Evolutionary conservation across 92 coral and sea anemone species (phyloP), one percentile per base, ranked within the genome.

Genomic region (Phenganax marumi): DNA sequence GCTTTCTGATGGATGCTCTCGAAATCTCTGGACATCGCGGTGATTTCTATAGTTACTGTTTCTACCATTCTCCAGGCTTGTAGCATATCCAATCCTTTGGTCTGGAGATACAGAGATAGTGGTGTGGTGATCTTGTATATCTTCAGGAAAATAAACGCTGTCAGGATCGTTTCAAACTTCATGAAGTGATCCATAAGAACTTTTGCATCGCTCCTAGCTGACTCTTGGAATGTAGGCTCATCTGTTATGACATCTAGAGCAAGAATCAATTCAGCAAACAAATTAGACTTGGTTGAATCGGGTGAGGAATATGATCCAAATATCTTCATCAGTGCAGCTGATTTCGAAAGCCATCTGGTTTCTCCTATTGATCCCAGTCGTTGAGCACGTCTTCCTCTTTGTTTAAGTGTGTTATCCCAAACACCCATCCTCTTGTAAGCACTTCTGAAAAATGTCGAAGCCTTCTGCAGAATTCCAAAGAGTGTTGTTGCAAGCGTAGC

Each of bases 81-180:
- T 63, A 63, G 70, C 70, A 63, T 63, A 63, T 63, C 16, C 70
- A 63, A 16, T 18, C 22, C 16, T 63, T 63, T 63, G 70, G 70
- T 63, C 11, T 63, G 22, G 26, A 63, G 70, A 63, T 63, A 18
- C 22, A 63, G 26, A 10, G 70, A 63, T 23, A 63, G 70, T 63
- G 65, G 76, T 70, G 76, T 70, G 76, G 76, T 70, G 53, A 70
- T 70, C 76, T 70, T 70, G 53, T 33, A 33, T 49, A 49, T 70
- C 54, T 11, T 52, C 56, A 70, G 48, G 23, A 70, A 70, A 47
- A 70, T 39, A 24, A 12, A 39, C 76, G 76, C 76, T 33, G 76
- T 70, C 56, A 70, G 76, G 76, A 39, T 46, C 76, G 53, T 47
- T 54, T 70, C 76, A 39, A 70, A 70, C 76, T 47, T 70, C 53